phyloP scores from a whole-genome alignment of 2,888 invertebrate genomes.

The Parnassius glacialis region DNA sequence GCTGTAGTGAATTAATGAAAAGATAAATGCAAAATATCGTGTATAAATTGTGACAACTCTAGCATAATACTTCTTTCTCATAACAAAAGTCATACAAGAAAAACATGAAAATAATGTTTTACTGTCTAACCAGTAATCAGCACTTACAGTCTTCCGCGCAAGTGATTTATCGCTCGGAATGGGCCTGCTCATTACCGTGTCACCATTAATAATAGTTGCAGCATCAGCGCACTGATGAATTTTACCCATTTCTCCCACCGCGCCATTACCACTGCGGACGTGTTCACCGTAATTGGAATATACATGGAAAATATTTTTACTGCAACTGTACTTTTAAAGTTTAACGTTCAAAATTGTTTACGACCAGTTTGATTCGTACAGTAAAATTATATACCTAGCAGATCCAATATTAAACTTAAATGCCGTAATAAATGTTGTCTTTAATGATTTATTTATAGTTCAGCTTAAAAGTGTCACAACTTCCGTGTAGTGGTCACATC shows the following conservation, averaged over 20 bases:
- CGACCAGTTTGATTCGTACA: neutral
- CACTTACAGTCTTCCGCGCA: slow-evolving; percentile 29
- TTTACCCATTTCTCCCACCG: slow-evolving; percentile 46
- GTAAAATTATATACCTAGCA: neutral
- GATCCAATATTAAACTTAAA: neutral
- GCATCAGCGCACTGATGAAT: slow-evolving; percentile 52
- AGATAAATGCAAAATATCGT: too few relatives aligned
- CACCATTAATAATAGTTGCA: slow-evolving; percentile 67
- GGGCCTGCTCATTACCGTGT: slow-evolving; percentile 60
- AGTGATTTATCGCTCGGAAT: slow-evolving; percentile 63
- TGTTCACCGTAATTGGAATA: slow-evolving; percentile 30
- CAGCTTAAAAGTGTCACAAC: neutral
- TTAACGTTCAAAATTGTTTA: slow-evolving; percentile 4
- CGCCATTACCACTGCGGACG: slow-evolving; percentile 28
- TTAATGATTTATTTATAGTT: neutral
- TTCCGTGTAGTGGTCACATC: too few relatives aligned
- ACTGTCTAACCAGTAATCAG: slow-evolving; percentile 23
- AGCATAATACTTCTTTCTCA: too few relatives aligned
- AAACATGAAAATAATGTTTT: slow-evolving; percentile 5
- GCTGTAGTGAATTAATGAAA: too few relatives aligned
- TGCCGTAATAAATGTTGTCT: neutral
- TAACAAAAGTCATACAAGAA: neutral
- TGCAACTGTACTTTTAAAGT: slow-evolving; percentile 21
- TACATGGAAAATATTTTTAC: slow-evolving; percentile 27
- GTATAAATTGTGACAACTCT: too few relatives aligned